These are phyloP conservation scores for Excalfactoria chinensis DNA, from an alignment of 2,113 vertebrate species.

Conservation along the genomic window DNA sequence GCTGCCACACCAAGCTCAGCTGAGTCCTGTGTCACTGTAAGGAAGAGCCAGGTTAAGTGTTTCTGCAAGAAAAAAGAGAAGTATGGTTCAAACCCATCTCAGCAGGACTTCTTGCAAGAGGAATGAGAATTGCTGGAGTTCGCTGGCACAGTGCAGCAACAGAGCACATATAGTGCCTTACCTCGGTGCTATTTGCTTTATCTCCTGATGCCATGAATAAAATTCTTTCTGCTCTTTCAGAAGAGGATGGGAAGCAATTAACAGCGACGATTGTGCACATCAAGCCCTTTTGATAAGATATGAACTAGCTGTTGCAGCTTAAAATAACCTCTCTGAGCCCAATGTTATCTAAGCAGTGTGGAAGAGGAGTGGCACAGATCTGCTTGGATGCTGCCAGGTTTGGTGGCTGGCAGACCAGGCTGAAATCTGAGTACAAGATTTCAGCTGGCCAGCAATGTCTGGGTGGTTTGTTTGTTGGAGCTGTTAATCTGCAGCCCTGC, in stretches of 20 bases:
- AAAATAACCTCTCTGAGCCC: slow-evolving; percentile 33
- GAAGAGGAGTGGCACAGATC: not conserved
- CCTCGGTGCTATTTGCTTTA: not conserved
- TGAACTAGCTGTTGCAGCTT: not conserved
- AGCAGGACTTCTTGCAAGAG: not conserved
- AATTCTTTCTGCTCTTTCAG: not conserved
- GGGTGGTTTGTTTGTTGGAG: not conserved
- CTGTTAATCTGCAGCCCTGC: not conserved
- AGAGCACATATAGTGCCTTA: not conserved
- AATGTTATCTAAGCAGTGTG: not conserved
- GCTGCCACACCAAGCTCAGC: not conserved
- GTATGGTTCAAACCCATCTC: not conserved
- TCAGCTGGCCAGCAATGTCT: not conserved
- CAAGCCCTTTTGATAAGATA: slow-evolving; percentile 14
- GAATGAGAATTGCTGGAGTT: not conserved
- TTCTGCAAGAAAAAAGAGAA: not conserved
- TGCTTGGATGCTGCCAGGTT: not conserved
- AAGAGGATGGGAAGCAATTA: slow-evolving; percentile 23
- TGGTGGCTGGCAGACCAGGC: not conserved
- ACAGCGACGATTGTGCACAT: not conserved
- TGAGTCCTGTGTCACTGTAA: not conserved
- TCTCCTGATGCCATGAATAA: not conserved
- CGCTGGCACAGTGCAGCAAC: not conserved
- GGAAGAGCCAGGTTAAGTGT: not conserved
- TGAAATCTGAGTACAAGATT: not conserved